These are phyloP conservation scores for Hemicentrotus pulcherrimus DNA, from an alignment of 35 echinoderm and acorn worm genomes.

Conservation along the genomic window DNA sequence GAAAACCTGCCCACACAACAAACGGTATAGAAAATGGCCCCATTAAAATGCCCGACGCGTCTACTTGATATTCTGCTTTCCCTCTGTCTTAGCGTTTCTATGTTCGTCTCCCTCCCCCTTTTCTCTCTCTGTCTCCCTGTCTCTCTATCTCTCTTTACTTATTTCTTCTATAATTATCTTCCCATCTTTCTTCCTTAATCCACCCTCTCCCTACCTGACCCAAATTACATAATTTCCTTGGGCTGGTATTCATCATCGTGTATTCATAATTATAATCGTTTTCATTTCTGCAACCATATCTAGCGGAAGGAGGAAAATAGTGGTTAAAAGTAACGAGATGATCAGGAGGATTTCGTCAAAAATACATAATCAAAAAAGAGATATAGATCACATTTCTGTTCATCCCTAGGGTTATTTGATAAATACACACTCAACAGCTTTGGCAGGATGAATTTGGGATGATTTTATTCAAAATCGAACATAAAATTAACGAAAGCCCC, in stretches of 20 bases:
- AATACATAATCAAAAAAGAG: not conserved
- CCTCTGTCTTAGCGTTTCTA: not conserved
- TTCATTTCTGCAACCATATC: not conserved
- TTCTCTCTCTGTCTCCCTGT: not conserved
- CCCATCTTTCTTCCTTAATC: not conserved
- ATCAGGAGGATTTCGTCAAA: not conserved
- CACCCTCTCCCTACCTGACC: not conserved
- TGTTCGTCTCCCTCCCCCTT: not conserved
- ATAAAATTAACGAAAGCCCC: not conserved
- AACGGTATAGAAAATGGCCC: no score
- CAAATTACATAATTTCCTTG: not conserved
- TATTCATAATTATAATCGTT: not conserved
- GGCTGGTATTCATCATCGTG: not conserved
- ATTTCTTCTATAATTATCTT: not conserved
- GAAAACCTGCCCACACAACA: no score
- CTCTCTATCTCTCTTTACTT: not conserved
- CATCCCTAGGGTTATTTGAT: constrained; percentile 10
- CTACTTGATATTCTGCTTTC: not conserved
- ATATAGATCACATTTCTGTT: not conserved
- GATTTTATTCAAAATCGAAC: not conserved
- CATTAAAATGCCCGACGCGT: no score
- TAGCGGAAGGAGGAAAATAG: not conserved
- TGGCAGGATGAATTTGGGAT: not conserved
- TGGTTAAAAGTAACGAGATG: not conserved
- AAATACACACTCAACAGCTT: constrained; percentile 1